A percentile compares a stretch with the other conserved stretches of the same genome.
These are phyloP conservation scores for Riparia riparia DNA, from an alignment of 2,113 vertebrate genomes.

Conservation along the genomic window DNA sequence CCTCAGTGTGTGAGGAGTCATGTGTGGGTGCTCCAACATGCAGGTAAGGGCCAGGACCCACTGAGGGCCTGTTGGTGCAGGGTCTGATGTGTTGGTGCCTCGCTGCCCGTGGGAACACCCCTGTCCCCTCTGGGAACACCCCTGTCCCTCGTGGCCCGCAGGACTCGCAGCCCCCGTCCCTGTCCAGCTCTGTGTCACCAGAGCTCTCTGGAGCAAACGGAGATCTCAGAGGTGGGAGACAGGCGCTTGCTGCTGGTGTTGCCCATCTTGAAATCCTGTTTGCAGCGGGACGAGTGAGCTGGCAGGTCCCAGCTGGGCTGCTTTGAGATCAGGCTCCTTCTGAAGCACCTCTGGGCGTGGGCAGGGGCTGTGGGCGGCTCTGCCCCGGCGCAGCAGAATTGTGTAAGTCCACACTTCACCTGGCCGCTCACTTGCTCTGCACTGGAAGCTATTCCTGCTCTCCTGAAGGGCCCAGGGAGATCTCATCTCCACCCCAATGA, in stretches of 20 bases:
- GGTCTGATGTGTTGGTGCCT: not conserved
- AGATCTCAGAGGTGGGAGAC: not conserved
- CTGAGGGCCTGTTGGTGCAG: too few relatives aligned
- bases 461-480: not conserved
- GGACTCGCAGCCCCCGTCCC: not conserved
- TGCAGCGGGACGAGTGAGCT: not conserved
- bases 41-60: not conserved
- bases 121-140: too few relatives aligned
- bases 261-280: not conserved
- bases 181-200: not conserved
- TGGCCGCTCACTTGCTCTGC: not conserved
- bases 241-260: not conserved
- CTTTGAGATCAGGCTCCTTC: not conserved
- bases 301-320: not conserved
- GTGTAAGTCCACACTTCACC: fast-evolving
- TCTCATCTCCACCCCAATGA: not conserved
- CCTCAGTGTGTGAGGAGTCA: not conserved
- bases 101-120: not conserved
- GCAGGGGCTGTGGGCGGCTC: too few relatives aligned
- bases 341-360: too few relatives aligned
- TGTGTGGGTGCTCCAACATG: not conserved
- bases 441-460: not conserved
- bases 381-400: not conserved
- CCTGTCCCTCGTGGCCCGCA: not conserved
- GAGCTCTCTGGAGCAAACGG: not conserved